A percentile compares a stretch with the other conserved stretches of the same genome.
Evolutionary conservation across 1,140 invertebrate species (phyloP).

Genomic region (Yoshiicerus persimilis): DNA sequence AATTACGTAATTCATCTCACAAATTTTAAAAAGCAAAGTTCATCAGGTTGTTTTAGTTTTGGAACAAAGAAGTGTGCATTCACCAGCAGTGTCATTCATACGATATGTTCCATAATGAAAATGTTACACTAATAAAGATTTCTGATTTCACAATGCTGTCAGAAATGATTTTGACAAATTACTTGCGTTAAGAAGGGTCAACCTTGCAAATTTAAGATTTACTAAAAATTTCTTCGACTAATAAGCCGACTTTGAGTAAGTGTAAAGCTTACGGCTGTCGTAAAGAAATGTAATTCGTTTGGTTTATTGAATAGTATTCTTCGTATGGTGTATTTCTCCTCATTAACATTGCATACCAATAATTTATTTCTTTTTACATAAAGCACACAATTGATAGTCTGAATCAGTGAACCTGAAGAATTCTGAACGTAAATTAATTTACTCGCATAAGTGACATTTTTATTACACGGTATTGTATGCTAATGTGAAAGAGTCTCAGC

Average conservation of each 20-base stretch:
- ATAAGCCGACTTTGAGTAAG: no score
- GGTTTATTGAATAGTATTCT: no score
- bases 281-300: no score
- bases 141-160: background rate
- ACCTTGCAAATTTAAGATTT: background rate
- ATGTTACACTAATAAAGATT: no score
- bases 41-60: no score
- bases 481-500: background rate
- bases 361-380: background rate
- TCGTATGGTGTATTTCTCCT: background rate
- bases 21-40: no score
- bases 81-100: no score
- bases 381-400: background rate
- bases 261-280: no score
- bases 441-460: background rate
- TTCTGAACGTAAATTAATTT: background rate
- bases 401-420: background rate
- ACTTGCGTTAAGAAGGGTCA: background rate
- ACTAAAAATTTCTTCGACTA: no score
- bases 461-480: background rate
- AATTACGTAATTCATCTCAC: no score
- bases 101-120: no score
- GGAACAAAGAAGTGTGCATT: no score
- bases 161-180: background rate
- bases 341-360: background rate